Percentiles rank a stretch among this genome's conserved stretches.
Evolutionary conservation across 2,888 invertebrate genomes (phyloP).

Genomic region (Metellina segmentata): DNA sequence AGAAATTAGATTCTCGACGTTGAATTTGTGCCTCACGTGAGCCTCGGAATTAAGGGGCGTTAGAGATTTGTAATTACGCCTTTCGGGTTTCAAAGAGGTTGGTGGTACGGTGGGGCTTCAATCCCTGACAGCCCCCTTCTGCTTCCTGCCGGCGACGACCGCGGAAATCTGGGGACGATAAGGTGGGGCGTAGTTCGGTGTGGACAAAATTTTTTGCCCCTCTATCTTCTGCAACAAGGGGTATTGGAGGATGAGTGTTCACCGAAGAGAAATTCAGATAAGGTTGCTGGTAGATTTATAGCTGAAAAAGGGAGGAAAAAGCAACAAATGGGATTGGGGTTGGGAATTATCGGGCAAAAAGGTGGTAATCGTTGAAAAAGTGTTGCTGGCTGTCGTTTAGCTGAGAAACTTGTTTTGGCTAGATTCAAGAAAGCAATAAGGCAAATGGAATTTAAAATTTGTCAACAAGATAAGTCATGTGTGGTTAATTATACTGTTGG

Average conservation of each 20-base stretch:
- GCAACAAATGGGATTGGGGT: too few relatives aligned
- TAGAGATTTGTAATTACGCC: conserved; percentile 76
- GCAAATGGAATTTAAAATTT: too few relatives aligned
- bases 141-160: not conserved
- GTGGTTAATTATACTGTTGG: not conserved
- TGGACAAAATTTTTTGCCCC: too few relatives aligned
- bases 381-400: too few relatives aligned
- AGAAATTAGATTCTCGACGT: conserved; percentile 74
- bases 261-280: not conserved
- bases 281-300: not conserved
- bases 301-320: too few relatives aligned
- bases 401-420: too few relatives aligned
- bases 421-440: too few relatives aligned
- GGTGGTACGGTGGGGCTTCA: conserved; percentile 7
- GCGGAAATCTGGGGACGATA: conserved; percentile 2
- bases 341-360: too few relatives aligned
- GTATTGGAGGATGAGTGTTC: not conserved
- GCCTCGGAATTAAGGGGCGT: conserved; percentile 69
- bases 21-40: conserved; percentile 62
- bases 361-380: too few relatives aligned
- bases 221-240: too few relatives aligned
- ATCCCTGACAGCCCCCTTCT: not conserved
- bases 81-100: not conserved
- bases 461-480: too few relatives aligned
- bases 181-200: not conserved